Evolutionary conservation across 2,888 invertebrate species (phyloP), one percentile per base, ranked within the genome.

Genomic region (Platerodrilus igneus): DNA sequence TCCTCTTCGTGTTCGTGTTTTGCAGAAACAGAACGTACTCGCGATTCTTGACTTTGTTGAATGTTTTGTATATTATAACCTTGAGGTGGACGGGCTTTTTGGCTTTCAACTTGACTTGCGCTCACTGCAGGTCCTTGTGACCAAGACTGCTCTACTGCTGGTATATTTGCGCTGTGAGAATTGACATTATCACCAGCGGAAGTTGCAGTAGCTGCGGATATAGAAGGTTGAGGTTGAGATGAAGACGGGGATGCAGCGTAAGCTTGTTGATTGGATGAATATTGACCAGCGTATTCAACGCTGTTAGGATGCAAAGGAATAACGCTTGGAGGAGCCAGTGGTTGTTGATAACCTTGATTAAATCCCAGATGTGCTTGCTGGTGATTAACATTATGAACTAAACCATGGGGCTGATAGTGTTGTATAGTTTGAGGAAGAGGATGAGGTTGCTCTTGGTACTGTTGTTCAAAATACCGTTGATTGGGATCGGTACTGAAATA

Each of bases 1-100:
- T 69, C 56, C 16, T 56, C 53, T 18, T 53, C 53, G n/a, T n/a
- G n/a, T 45, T 67, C 31, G 11, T 40, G 34, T 29, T 28, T 14
- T 16, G 11, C 33, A 2, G 9, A 16, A 13, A n/a, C n/a, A n/a
- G n/a, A n/a, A n/a, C n/a, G n/a, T n/a, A n/a, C n/a, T n/a, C n/a
- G n/a, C n/a, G n/a, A n/a, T n/a, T n/a, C n/a, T n/a, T n/a, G n/a
- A n/a, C 7, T 14, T 16, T 20, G 19, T 30, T 20, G n/a, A n/a
- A n/a, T n/a, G 18, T 14, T 20, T 5, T 30, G 17, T 9, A 16
- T 15, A 10, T 13, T 23, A 11, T 44, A 46, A 19, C 30, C 35
- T 31, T 28, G 34, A 2, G 42, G 40, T n/a, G n/a, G n/a, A 31
- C 31, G 47, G 1, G 45, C 22, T 21, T 48, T 31, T 14, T 37